Conservation (phyloP, 2,113 vertebrate genomes). For the Tragelaphus buxtoni region DNA sequence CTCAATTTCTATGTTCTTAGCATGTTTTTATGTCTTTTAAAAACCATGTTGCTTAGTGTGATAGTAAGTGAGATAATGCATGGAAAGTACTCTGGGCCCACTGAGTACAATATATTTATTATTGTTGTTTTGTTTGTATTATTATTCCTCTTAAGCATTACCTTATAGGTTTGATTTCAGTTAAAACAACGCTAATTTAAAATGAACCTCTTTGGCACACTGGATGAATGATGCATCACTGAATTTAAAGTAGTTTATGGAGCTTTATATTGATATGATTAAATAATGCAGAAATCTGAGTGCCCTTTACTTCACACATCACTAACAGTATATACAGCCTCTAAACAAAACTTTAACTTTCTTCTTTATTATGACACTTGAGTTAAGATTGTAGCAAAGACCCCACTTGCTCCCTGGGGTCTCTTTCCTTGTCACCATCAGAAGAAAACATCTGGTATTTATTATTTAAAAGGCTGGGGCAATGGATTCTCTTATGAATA, state of each 20-base stretch:
- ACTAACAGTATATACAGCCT: neutral
- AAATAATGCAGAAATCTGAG: slow-evolving; percentile 20
- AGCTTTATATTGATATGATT: slow-evolving; percentile 1
- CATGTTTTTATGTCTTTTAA: neutral
- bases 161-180: neutral
- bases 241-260: neutral
- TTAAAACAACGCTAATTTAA: neutral
- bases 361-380: neutral
- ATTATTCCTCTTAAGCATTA: neutral
- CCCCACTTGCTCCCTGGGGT: neutral
- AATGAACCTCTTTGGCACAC: neutral
- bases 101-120: neutral
- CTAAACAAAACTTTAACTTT: neutral
- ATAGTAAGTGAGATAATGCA: neutral
- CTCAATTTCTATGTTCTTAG: neutral
- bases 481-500: neutral
- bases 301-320: neutral
- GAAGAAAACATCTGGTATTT: neutral
- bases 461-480: slow-evolving; percentile 14
- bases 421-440: slow-evolving; percentile 23
- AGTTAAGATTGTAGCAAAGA: neutral
- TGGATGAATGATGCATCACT: neutral
- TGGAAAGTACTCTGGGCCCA: neutral
- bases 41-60: neutral
- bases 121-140: neutral